Conservation (phyloP, 2,888 invertebrate genomes). For the Leptopilina myrica region DNA sequence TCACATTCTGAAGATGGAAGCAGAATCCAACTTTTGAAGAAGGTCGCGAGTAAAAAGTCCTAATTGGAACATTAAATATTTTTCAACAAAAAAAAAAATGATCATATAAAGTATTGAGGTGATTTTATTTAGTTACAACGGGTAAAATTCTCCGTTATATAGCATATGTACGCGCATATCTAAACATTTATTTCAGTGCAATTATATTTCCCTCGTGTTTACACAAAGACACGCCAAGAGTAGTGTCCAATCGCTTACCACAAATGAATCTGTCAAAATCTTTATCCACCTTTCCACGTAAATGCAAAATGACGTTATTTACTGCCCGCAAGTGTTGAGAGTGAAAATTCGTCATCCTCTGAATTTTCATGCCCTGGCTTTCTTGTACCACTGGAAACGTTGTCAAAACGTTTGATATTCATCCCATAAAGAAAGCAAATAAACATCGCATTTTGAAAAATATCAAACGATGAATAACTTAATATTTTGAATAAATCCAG, state of each 20-base stretch:
- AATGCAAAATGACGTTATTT: slow-evolving; percentile 12
- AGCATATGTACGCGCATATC: too few relatives aligned
- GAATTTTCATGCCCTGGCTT: neutral
- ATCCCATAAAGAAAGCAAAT: neutral
- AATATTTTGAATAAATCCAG: too few relatives aligned
- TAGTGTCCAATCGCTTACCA: slow-evolving; percentile 29
- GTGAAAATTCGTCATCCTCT: slow-evolving; percentile 30
- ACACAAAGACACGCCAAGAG: slow-evolving; percentile 37
- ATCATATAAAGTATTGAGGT: too few relatives aligned
- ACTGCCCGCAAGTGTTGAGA: slow-evolving; percentile 23
- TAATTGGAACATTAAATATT: too few relatives aligned
- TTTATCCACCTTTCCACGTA: slow-evolving; percentile 16
- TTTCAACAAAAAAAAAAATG: too few relatives aligned
- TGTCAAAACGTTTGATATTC: neutral
- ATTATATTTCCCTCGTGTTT: neutral
- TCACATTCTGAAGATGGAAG: slow-evolving; percentile 33
- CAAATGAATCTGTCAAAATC: slow-evolving; percentile 34
- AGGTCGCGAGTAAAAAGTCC: slow-evolving; percentile 20
- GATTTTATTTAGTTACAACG: too few relatives aligned
- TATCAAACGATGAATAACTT: too few relatives aligned
- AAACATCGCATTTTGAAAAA: neutral
- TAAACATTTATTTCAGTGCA: too few relatives aligned
- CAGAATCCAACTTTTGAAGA: slow-evolving; percentile 32
- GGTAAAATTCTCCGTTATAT: too few relatives aligned
- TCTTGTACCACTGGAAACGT: neutral